Evolutionary conservation across 2,797 vertebrate genomes (phyloP), one percentile per base, ranked within the genome.

Genomic region (Sebastes nivosus): DNA sequence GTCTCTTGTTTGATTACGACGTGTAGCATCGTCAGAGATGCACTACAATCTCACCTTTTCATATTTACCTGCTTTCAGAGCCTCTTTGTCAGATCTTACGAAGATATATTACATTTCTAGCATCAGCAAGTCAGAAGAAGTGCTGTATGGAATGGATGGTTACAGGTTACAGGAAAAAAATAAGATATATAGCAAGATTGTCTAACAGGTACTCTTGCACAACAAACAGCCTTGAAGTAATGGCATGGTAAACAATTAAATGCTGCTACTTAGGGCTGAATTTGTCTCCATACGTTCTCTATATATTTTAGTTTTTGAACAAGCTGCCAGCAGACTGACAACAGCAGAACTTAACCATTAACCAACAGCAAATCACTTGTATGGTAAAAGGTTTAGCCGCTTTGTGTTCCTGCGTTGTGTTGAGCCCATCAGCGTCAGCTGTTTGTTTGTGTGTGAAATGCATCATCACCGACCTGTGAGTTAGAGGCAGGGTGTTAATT

Each of bases 401-500:
- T 10, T 4, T 24, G 30, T 85, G 20, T 65, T 63, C 4, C 3
- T 46, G 30, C 72, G 22, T 67, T 67, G 42, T 42, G 25, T 42
- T 59, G 14, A 67, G 64, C 8, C 4, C 61, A 29, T 29, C 25
- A 36, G 46, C 52, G 42, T 71, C 34, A 27, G n/a, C 11, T 38
- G 36, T 60, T 42, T 8, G 63, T 58, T 25, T 46, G 68, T 46
- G 16, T 71, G 72, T 50, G 9, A 46, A 46, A 66, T 22, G 67
- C 71, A 22, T 79, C 70, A 11, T 69, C 72, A 27, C 57, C 36
- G 22, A 42, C 2, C 71, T 84, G 77, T 50, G 75, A 80, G 61
- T 87, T 81, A 24, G 74, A 88, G 78, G 80, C 76, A 68, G 67
- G 65, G 89, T 91, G 94, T 92, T 94, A 92, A 94, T 94, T 91